Base-by-base conservation (phyloP, 2,113 vertebrate genomes). In the Gila orcuttii region DNA sequence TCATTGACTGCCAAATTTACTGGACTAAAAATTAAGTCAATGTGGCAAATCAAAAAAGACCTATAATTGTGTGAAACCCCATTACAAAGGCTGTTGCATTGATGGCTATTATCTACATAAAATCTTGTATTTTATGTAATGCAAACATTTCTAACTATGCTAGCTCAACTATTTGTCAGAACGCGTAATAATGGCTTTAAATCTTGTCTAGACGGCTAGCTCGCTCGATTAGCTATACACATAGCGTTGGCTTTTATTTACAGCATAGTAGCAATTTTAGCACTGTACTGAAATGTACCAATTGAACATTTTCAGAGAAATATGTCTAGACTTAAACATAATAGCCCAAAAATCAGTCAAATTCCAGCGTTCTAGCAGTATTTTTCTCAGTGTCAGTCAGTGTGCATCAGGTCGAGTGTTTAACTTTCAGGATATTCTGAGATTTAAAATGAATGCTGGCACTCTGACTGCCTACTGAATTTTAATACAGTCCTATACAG, bases 1-100 rank as follows among this genome's bases (percentile, higher is more conserved):
- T 66, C 25, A 15, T 52, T 21, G 77, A 39, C 86, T 87, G 59
- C 59, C 69, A 85, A 59, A 82, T 55, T 42, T 12, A 11, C 21
- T 52, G 39, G 23, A 71, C 10, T 64, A 45, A 77, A 59, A 33
- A 68, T 52, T 33, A 66, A 60, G 68, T 62, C 55, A 28, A 39
- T 47, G 23, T 28, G 57, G 50, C 17, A 55, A 31, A 77, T 55
- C 47, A 52, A 17, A 50, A 71, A 77, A 21, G 74, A 77, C 28
- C 36, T 55, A 31, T 77, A 8, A 25, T 55, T 28, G 15, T 50
- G 47, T 17, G 15, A 76, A 31, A 76, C 39, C 71, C 23, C n/a
- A 52, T 76, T 31, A 79, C 57, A 79, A 42, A n/a, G 36, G 78
- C 55, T 45, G 57, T 79, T 33, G 15, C 50, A 17, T 77, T 77